Evolutionary conservation across 2,113 vertebrate species (phyloP), one percentile per base, ranked within the genome.

Genomic region (Chloroceryle aenea): DNA sequence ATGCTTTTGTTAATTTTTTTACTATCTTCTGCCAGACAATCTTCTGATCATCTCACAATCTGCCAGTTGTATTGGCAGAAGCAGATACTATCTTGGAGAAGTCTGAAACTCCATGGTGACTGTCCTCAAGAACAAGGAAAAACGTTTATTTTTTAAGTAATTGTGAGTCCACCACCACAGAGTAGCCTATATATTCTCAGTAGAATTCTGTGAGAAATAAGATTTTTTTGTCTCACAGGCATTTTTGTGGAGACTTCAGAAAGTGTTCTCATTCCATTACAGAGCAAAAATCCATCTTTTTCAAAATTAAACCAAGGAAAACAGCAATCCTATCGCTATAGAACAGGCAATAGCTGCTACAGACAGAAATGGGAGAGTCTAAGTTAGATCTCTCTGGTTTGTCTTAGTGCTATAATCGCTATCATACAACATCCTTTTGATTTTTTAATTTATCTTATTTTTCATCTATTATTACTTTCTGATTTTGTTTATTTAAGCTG

Each of bases 261-360:
- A 69, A 66, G 55, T 59, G 9, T 82, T 42, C 21, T 75, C 10
- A 26, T 50, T 89, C 73, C 45, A 18, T 53, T 36, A 8, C 0
- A 25, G 40, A 79, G 47, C 36, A 89, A 85, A 78, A 1, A 4
- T 2, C 4, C 19, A 30, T 34, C 19, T 40, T 71, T 64, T 53
- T 7, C 50, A 62, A 58, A 36, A 32, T 7, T 5, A 22, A 45
- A 90, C 12, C 19, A 6, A 40, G 59, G 71, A 15, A 19, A 48
- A 18, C 14, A 58, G 53, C 8, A 73, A 74, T 14, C 11, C 68
- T 23, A 3, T 12, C 2, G 0, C 12, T 13, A 2, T 2, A 56
- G 75, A 47, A 1, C 72, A 86, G 53, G 58, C 59, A 68, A 30
- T 25, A 79, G 52, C 52, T 87, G 71, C 69, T 50, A 30, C 17